Evolutionary conservation across 2,888 invertebrate genomes (phyloP), one percentile per base, ranked within the genome.

Genomic region (Cheilosia soror): DNA sequence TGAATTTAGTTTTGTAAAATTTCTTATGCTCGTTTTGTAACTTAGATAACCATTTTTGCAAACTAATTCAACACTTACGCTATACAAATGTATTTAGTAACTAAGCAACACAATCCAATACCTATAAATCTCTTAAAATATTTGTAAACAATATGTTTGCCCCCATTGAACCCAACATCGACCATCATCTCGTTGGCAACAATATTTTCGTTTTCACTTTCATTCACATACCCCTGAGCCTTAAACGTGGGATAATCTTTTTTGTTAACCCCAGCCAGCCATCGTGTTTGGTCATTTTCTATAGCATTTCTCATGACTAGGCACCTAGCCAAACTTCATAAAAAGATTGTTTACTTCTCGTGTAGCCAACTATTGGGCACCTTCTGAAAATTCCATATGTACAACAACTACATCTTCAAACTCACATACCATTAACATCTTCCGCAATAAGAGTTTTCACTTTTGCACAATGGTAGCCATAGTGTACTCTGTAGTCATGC

Each of bases 381-480:
- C 75, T 79, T 75, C 79, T 79, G 63, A 25, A 73, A 69, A 51
- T 49, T 68, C 40, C 65, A 65, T 51, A n/a, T 6, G 6, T 47
- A 40, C 49, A 53, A 27, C 20, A 69, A n/a, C 47, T 60, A 51
- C 0, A 37, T 53, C 29, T 42, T 55, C 53, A 49, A 68, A 44
- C 42, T 68, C 29, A 37, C 47, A 37, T 71, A 58, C 65, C 57
- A 57, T 57, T 40, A 27, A 51, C 55, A 51, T 84, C 84, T 84
- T 79, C 84, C 84, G 84, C 42, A 47, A 51, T 76, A 47, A 65
- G 76, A 75, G 79, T 84, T 84, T 84, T 84, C 84, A 84, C 84
- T 84, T 84, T 79, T 71, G 69, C 75, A 79, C 79, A 71, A 82
- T 47, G 53, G 27, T 20, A 62, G 31, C 27, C 40, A 60, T n/a